A percentile compares a stretch with the other conserved stretches of the same genome.
Conservation (phyloP, 1,140 invertebrate species). For the honey bee (Apis mellifera) region Amel_HAv3.1 CM009938.2:8138001-8138500, state of each 20-base stretch:
- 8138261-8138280: constrained; percentile 74
- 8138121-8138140: background rate
- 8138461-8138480: too few relatives aligned
- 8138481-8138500: too few relatives aligned
- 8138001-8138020: constrained; percentile 77
- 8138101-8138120: background rate
- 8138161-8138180: constrained; percentile 23
- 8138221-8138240: constrained; percentile 13
- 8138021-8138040: background rate
- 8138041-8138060: constrained; percentile 22
- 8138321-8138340: constrained; percentile 14
- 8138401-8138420: background rate
- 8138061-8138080: too few relatives aligned
- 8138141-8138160: background rate
- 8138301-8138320: constrained; percentile 13
- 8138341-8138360: constrained; percentile 29
- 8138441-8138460: too few relatives aligned
- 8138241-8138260: constrained; percentile 71
- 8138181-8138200: background rate
- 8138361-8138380: constrained; percentile 11
- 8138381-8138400: background rate
- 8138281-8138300: constrained; percentile 54
- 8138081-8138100: constrained; percentile 8
- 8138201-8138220: background rate
- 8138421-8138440: background rate